phyloP scores from a whole-genome alignment of 2,888 invertebrate species.

The Eristalinus aeneus region DNA sequence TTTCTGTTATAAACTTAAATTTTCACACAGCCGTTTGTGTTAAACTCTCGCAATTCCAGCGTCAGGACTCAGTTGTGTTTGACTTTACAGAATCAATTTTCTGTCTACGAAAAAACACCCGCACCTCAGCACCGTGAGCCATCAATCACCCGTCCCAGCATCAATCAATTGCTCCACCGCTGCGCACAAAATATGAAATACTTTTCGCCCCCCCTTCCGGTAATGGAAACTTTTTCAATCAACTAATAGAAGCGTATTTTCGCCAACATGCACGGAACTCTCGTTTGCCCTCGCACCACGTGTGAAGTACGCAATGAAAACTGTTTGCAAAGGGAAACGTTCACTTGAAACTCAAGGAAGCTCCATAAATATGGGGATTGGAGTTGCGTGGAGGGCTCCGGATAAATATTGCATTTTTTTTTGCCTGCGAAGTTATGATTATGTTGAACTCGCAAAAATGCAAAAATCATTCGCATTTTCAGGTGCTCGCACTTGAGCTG shows the following conservation, averaged over 20 bases:
- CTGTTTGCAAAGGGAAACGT: not conserved
- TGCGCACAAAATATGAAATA: not conserved
- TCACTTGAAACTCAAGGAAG: not conserved
- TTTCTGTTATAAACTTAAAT: too few species aligned
- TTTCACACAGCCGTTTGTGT: too few species aligned
- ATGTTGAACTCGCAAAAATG: conserved; percentile 20
- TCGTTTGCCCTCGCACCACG: not conserved
- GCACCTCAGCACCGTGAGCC: not conserved
- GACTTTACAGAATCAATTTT: conserved; percentile 32
- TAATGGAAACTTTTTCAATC: conserved; percentile 54
- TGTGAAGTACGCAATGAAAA: not conserved
- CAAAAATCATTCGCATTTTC: conserved; percentile 25
- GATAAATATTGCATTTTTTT: not conserved
- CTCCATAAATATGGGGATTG: not conserved
- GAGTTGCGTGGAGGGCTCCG: not conserved
- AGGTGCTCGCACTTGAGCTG: not conserved
- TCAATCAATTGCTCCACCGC: conserved; percentile 13
- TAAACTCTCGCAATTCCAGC: too few species aligned
- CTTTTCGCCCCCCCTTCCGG: not conserved
- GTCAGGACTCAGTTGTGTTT: not conserved
- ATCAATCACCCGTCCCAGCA: conserved; percentile 42
- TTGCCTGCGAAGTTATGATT: not conserved
- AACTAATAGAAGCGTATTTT: conserved; percentile 57
- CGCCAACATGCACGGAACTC: not conserved
- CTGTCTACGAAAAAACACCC: not conserved